Evolutionary conservation across 92 coral and sea anemone species (phyloP).

Genomic region (Zoanthus sociatus): DNA sequence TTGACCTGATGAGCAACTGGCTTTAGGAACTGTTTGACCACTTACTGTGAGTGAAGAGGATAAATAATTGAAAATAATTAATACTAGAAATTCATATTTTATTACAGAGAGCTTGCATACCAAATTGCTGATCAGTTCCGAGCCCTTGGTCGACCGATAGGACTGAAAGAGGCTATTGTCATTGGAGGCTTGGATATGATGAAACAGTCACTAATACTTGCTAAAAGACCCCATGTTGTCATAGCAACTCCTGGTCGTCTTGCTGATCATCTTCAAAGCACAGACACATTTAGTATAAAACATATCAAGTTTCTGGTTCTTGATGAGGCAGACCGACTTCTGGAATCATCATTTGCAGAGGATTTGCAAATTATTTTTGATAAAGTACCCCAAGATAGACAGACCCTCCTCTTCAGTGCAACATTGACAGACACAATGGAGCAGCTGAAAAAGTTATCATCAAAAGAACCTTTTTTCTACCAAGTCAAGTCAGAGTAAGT

Average conservation of each 20-base stretch:
- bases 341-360: conserved; percentile 94
- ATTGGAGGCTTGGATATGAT: conserved; percentile 98
- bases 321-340: conserved; percentile 95
- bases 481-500: conserved; percentile 95
- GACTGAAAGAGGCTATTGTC: conserved; percentile 81
- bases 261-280: conserved; percentile 96
- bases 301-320: conserved; percentile 89
- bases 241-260: conserved; percentile 99
- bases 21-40: too few relatives aligned
- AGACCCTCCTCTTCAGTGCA: conserved; percentile 95
- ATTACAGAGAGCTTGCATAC: conserved; percentile 87
- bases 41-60: too few relatives aligned
- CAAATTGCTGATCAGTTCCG: conserved; percentile 95
- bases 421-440: conserved; percentile 92
- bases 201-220: conserved; percentile 91
- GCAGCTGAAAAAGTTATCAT: conserved; percentile 80
- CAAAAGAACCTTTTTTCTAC: conserved; percentile 88
- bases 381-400: conserved; percentile 83
- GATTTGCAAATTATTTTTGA: conserved; percentile 90
- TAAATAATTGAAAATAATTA: too few relatives aligned
- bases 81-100: too few relatives aligned
- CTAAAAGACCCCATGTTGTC: conserved; percentile 94
- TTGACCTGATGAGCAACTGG: too few relatives aligned
- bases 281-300: conserved; percentile 82
- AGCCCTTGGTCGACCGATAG: conserved; percentile 93